Evolutionary conservation across 30 jellyfish, hydroid and myxozoan genomes (phyloP), one percentile per base, ranked within the genome.

Genomic region (Pseudorhiza aurosa): DNA sequence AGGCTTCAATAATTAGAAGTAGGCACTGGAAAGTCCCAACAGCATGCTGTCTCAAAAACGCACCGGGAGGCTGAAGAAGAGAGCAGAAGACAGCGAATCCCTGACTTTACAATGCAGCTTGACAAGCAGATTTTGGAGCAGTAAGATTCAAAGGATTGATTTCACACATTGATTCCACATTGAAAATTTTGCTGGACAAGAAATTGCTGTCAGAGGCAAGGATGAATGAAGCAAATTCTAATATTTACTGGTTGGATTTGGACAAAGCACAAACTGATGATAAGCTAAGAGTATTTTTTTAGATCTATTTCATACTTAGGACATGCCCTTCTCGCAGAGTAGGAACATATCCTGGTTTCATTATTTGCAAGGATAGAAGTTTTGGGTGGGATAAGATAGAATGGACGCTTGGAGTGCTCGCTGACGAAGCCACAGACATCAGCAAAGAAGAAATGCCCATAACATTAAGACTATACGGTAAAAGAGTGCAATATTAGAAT

Each of bases 211-310:
- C 6, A 18, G 18, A 62, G 60, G 77, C 9, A 62, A 62, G 9
- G 60, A n/a, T n/a, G n/a, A 43, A 69, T 44, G 58, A 69, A n/a
- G 46, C 83, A 24, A 69, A 36, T 69, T 69, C 65, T 35, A 36
- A 36, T 69, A 69, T 69, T 44, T 69, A 35, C 68, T 75, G 42
- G 83, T 24, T 69, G 40, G 42, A 69, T 69, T 69, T 69, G 83
- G 77, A 44, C 72, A 69, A 69, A 69, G 27, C 83, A 36, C 83
- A 2, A 47, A 69, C 68, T 24, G 83, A 69, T 69, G 83, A 69
- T 4, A 65, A 30, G 28, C 79, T 28, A 17, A 39, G 83, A 57
- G 14, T 57, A 1, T 24, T 62, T 69, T 62, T 43, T 39, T 76
- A 39, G 72, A 10, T 44, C 68, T 17, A 36, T n/a, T 18, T 69